Base-by-base conservation (phyloP, 30 jellyfish, hydroid and myxozoan genomes). In the Aurelia sp. region DNA sequence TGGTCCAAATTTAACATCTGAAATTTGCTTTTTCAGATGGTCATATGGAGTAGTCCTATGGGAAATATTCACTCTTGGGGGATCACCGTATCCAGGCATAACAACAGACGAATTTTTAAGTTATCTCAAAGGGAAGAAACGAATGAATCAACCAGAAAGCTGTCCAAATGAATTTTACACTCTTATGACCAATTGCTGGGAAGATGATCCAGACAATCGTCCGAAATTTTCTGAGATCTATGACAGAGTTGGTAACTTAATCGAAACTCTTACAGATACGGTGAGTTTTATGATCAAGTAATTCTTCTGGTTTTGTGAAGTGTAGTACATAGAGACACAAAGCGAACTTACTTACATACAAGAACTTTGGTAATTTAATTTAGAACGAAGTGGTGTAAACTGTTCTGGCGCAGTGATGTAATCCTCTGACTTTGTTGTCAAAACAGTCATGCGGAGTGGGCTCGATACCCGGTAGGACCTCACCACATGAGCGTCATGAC, bases 1-100 rank as follows among this genome's bases (percentile, higher is more conserved):
- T 10, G 15, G 16, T 8, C 15, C 55, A 44, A 44, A 44, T 44
- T 12, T 10, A 8, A 44, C 15, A 44, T 44, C 13, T 44, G 16
- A 7, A 12, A 7, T 3, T 44, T 44, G 55, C 15, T 44, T 5
- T 30, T 88, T 13, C 58, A 95, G 99, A 16, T 95, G 99, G 99
- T 95, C 99, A 4, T 95, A 20, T 79, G 99, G 99, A 40, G 89
- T 95, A 37, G 88, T 95, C 10, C 89, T 95, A 2, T 95, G 99
- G 99, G 99, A 95, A 86, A 79, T 82, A 33, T 89, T 86, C 73
- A 95, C 99, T 19, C 85, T 95, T 51, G 99, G 99, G 16, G 97
- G 98, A 4, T 95, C 99, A 66, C 99, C 99, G n/a, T 95, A 95
- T 50, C 99, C 99, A 19, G 99, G 99, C 52, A 50, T 95, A 68